These are phyloP conservation scores for Calliopum simillimum DNA, from an alignment of 2,888 invertebrate genomes.

Conservation along the genomic window DNA sequence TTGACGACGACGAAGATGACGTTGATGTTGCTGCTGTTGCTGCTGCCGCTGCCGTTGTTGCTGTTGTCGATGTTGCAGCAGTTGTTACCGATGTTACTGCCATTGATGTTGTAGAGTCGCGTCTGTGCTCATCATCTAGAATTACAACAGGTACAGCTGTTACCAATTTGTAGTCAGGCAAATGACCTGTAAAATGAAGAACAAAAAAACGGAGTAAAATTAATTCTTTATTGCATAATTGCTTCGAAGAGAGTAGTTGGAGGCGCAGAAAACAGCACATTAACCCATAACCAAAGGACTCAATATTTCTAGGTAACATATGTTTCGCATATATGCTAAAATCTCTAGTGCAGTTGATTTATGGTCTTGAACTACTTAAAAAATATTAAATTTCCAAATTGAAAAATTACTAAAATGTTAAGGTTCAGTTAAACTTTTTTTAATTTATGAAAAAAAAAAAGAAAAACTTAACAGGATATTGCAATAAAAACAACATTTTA, in stretches of 20 bases:
- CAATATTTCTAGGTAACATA: too few species aligned
- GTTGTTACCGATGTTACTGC: slow-evolving; percentile 34
- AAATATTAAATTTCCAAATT: too few species aligned
- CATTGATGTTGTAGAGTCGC: slow-evolving; percentile 48
- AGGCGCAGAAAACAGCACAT: neutral
- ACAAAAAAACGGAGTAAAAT: neutral
- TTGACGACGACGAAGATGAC: slow-evolving; percentile 37
- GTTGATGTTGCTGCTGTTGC: slow-evolving; percentile 42
- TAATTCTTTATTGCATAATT: neutral
- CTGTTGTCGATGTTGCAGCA: slow-evolving; percentile 33
- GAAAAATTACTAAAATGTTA: too few species aligned
- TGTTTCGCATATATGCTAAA: too few species aligned
- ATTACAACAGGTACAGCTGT: slow-evolving; percentile 83
- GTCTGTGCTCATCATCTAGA: slow-evolving; percentile 74
- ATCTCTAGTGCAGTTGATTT: too few species aligned
- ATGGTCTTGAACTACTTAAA: too few species aligned
- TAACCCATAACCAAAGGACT: too few species aligned
- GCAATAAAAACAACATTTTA: neutral
- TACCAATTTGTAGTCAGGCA: slow-evolving; percentile 77
- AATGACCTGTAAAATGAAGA: slow-evolving; percentile 63
- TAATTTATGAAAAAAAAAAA: too few species aligned
- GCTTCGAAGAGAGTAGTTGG: neutral
- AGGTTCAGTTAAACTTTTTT: too few species aligned
- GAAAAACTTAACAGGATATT: too few species aligned
- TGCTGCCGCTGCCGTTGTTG: slow-evolving; percentile 5